Conservation (phyloP, 2,113 vertebrate genomes). For the Gasterosteus nipponicus region DNA sequence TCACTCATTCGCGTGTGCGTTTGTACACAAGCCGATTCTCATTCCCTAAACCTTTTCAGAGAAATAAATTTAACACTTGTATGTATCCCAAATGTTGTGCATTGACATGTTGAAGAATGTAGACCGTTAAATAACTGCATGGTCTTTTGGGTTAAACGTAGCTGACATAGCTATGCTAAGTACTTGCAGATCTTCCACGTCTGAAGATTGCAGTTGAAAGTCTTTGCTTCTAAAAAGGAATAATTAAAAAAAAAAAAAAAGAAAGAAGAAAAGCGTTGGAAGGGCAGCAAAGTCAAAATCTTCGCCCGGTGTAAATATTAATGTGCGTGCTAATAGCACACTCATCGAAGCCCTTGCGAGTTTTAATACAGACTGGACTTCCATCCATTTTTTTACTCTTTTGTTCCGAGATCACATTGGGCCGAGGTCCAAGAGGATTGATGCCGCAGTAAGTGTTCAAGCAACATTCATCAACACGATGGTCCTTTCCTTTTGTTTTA, state of each 20-base stretch:
- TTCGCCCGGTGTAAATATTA: conserved; percentile 27
- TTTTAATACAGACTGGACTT: not conserved
- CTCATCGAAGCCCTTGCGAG: not conserved
- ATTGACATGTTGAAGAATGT: not conserved
- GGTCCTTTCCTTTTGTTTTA: not conserved
- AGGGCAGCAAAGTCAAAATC: conserved; percentile 11
- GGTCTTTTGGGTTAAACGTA: not conserved
- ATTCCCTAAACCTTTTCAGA: not conserved
- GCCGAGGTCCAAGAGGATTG: not conserved
- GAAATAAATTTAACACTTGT: not conserved
- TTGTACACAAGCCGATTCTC: not conserved
- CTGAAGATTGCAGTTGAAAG: conserved; percentile 4
- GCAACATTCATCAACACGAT: not conserved
- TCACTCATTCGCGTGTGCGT: not conserved
- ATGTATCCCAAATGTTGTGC: not conserved
- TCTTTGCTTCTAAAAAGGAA: conserved; percentile 6
- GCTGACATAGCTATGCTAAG: not conserved
- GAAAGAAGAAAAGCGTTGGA: not conserved
- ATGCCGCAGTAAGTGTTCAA: not conserved
- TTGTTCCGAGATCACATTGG: not conserved
- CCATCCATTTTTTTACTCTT: not conserved
- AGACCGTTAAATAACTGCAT: not conserved
- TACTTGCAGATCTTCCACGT: not conserved
- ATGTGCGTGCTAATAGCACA: conserved; percentile 16
- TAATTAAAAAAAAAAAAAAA: not conserved